Percentiles rank a stretch among this genome's conserved stretches.
These are phyloP conservation scores for Myiotriccus ornatus DNA, from an alignment of 2,797 vertebrate species.

Conservation along the genomic window DNA sequence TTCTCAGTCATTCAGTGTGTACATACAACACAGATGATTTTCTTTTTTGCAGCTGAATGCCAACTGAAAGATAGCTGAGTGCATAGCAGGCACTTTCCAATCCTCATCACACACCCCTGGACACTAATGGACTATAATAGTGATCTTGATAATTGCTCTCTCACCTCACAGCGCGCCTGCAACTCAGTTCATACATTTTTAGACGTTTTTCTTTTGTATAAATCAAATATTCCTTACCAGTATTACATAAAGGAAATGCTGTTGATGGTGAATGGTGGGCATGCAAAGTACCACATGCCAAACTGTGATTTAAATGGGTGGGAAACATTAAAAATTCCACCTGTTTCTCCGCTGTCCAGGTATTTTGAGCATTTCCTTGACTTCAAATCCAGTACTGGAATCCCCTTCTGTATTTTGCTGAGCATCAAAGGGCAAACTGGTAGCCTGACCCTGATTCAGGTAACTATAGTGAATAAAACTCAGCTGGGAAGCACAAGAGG, in stretches of 20 bases:
- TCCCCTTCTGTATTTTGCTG: background rate
- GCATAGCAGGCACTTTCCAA: background rate
- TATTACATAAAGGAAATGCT: background rate
- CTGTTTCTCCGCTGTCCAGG: background rate
- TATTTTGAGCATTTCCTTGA: background rate
- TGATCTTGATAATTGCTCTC: conserved; percentile 26
- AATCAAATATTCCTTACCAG: background rate
- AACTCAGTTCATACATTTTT: background rate
- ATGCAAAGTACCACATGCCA: background rate
- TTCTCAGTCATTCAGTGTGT: background rate
- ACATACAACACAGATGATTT: background rate
- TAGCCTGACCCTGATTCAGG: background rate
- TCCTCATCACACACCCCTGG: conserved; percentile 19
- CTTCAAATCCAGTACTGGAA: background rate
- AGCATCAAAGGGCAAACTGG: background rate
- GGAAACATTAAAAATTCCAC: background rate
- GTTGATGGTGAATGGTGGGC: background rate
- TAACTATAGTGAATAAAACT: background rate
- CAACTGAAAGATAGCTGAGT: background rate
- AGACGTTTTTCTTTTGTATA: background rate
- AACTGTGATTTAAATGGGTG: background rate
- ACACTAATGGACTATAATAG: conserved; percentile 30
- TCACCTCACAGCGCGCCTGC: conserved; percentile 17
- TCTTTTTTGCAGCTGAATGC: background rate
- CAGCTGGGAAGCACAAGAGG: background rate